Base-by-base conservation (phyloP, 2,888 invertebrate genomes). In the Rugalucina vietnamica region DNA sequence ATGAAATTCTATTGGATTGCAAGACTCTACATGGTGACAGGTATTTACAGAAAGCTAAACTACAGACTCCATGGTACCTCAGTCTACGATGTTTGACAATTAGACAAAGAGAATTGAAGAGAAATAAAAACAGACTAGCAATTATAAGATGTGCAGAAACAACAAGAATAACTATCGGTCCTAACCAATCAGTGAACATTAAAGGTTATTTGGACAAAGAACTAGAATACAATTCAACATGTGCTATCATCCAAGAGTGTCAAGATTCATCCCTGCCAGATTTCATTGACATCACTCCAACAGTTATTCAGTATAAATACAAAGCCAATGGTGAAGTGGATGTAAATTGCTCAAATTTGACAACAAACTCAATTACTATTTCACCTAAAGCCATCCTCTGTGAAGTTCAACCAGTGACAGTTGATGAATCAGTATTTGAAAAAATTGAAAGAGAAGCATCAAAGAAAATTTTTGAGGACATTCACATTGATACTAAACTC, bases 11-110 rank as follows among this genome's bases (percentile, higher is more conserved):
- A 10, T 21, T 18, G 21, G 27, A 72, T n/a, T 73, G 77, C 34
- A 79, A 72, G 34, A n/a, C 29, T 1, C 79, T 29, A 5, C 71
- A 71, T 76, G 76, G 79, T 18, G 65, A 75, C 12, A 43, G 72
- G 5, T 83, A 32, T 32, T 27, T 81, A 29, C 84, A 84, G 32
- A 80, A 70, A 50, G 76, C 81, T 0, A 14, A 49, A 21, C 21
- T 84, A 27, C 54, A 72, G 18, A 74, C 71, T 0, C 77, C 80
- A 27, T 84, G 84, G 84, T 74, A 74, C 36, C 18, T 77, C 10
- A 34, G 27, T 27, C 74, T 84, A 43, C n/a, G 75, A 39, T 43
- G 37, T 21, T 69, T 84, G 18, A 21, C 32, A n/a, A n/a, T 80
- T 32, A 76, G 77, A 54, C 69, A 81, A 36, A 65, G 54, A 32